Conservation (phyloP, 1,140 invertebrate genomes). For the Potamilus streckersoni region DNA sequence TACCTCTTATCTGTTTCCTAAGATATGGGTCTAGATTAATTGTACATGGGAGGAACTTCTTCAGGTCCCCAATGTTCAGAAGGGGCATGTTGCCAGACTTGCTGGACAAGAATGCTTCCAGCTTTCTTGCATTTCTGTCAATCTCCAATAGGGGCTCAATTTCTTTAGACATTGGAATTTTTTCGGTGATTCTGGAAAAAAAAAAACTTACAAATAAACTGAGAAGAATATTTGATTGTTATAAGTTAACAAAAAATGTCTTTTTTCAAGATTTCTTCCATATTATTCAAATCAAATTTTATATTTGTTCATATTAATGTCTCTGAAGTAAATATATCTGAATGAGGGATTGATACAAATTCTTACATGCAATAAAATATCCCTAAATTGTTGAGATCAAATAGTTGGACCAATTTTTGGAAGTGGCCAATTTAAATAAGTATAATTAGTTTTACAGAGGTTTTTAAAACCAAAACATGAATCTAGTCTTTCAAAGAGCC, state of each 20-base stretch:
- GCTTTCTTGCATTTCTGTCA: constrained; percentile 93
- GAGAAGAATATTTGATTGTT: neutral
- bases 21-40: constrained; percentile 97
- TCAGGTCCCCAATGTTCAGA: constrained; percentile 80
- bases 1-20: constrained; percentile 94
- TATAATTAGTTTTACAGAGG: no score
- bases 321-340: no score
- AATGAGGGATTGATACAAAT: no score
- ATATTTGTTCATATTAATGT: neutral
- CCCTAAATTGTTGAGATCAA: no score
- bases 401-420: no score
- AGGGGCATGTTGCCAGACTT: constrained; percentile 76
- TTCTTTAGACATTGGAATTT: constrained; percentile 87
- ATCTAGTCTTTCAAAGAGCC: no score
- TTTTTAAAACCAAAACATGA: no score
- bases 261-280: no score
- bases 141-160: constrained; percentile 89
- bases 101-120: constrained; percentile 91
- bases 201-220: neutral
- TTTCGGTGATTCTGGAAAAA: constrained; percentile 71
- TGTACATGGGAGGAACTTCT: constrained; percentile 95
- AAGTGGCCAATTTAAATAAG: no score
- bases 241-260: neutral
- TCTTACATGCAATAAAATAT: no score
- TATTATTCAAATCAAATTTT: neutral